Conservation (phyloP, 2,888 invertebrate species). For the Cosmopolites sordidus region DNA sequence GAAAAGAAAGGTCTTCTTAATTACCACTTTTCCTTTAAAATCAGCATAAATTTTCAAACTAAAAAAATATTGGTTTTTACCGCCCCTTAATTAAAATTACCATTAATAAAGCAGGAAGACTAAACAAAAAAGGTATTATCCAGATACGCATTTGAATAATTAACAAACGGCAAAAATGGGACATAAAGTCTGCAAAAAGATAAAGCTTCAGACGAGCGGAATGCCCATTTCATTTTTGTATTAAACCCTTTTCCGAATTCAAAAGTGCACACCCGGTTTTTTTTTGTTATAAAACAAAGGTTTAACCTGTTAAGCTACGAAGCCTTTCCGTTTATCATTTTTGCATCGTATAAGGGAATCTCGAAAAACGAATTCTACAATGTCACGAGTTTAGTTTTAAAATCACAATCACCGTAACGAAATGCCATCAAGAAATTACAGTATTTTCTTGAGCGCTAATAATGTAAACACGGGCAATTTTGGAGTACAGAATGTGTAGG, state of each 20-base stretch:
- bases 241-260: neutral
- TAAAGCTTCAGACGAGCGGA: neutral
- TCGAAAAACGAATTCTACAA: no score
- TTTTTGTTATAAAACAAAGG: no score
- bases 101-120: neutral
- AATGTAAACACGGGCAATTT: no score
- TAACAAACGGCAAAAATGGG: neutral
- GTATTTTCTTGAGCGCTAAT: no score
- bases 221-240: neutral
- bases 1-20: slow-evolving; percentile 1
- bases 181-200: neutral
- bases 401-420: no score
- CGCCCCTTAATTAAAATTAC: neutral
- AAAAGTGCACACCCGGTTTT: no score
- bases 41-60: neutral
- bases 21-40: neutral
- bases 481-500: no score
- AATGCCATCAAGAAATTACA: no score
- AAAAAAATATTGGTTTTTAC: neutral
- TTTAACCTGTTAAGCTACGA: no score
- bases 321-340: no score
- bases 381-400: no score
- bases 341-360: no score
- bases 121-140: neutral
- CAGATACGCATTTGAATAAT: neutral